A percentile compares a stretch with the other conserved stretches of the same genome.
Conservation (phyloP, 2,888 invertebrate species). For the Caenorhabditis sp. region DNA sequence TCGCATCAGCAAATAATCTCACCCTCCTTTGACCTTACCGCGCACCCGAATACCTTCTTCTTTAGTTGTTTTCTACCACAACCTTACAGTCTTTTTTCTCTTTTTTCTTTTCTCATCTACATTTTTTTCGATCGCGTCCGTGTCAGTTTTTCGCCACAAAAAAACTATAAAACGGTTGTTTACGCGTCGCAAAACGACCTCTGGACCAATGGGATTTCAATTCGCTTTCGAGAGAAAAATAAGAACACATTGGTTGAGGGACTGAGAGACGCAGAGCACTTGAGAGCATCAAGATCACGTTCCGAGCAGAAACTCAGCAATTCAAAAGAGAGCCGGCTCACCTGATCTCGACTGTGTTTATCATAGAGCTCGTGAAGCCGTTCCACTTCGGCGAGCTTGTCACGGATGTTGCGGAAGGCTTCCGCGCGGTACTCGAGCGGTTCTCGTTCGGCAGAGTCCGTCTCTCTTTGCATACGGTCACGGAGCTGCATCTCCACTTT, state of each 20-base stretch:
- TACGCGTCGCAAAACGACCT: slow-evolving; percentile 34
- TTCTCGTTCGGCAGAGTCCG: slow-evolving; percentile 17
- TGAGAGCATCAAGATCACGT: slow-evolving; percentile 16
- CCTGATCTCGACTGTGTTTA: slow-evolving; percentile 46
- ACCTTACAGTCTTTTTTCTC: not conserved
- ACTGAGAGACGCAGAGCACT: slow-evolving; percentile 5
- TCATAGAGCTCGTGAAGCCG: slow-evolving; percentile 42
- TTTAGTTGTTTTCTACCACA: slow-evolving; percentile 20
- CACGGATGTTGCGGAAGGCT: slow-evolving; percentile 29
- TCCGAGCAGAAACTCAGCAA: not conserved
- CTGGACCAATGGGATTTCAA: slow-evolving; percentile 26
- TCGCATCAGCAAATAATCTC: slow-evolving; percentile 43
- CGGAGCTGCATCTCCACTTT: slow-evolving; percentile 63
- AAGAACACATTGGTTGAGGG: too few species aligned
- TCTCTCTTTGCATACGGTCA: slow-evolving; percentile 41
- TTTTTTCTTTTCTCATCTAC: not conserved
- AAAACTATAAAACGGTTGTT: slow-evolving; percentile 51
- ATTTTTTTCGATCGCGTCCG: too few species aligned
- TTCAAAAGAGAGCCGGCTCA: too few species aligned
- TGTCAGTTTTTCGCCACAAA: slow-evolving; percentile 29
- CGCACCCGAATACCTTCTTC: not conserved
- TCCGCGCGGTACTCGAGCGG: slow-evolving; percentile 39
- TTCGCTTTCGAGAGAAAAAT: too few species aligned
- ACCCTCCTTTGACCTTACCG: slow-evolving; percentile 28
- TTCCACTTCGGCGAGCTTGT: slow-evolving; percentile 47